Evolutionary conservation across 2,888 invertebrate species (phyloP), one percentile per base, ranked within the genome.

Genomic region (Drosophila peninsularis): DNA sequence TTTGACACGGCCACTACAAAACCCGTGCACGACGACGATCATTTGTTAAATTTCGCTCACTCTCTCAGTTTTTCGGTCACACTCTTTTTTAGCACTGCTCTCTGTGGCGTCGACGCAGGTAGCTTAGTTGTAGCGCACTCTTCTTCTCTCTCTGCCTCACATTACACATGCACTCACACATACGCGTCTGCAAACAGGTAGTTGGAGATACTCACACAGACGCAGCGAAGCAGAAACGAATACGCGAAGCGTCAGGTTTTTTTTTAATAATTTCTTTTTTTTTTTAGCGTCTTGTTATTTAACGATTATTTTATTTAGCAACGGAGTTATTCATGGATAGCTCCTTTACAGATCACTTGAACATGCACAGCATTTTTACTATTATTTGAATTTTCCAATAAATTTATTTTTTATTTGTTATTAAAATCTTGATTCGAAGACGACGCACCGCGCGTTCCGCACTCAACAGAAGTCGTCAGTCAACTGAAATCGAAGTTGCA

Each of bases 401-500:
- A 39, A 62, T 70, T 54, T 30, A 27, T 37, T 75, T 82, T 66
- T 75, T 78, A 75, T 80, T 71, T 62, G 66, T 55, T 69, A 27
- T 60, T 71, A 17, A 49, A 42, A 45, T 24, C 52, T 30, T 30
- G 32, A 37, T 10, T 32, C 54, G 64, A 45, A 71, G 62, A 61
- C 65, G 73, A 74, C 64, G 70, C 53, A 60, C 64, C 32, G 30
- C 39, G 55, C 70, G 60, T 69, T 69, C 57, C 70, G 73, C 68
- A 70, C 70, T 61, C 69, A 57, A 57, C 80, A 88, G 74, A 78
- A 86, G 83, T 71, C 87, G 82, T 63, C 69, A 65, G 65, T 60
- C 62, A 84, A 89, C 73, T 84, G 75, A 87, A 78, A 71, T 50
- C 66, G 64, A 86, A 88, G 88, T 88, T 60, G 68, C 76, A 62